Evolutionary conservation across 2,113 vertebrate genomes (phyloP), one percentile per base, ranked within the genome.

Genomic region (Talpa occidentalis): DNA sequence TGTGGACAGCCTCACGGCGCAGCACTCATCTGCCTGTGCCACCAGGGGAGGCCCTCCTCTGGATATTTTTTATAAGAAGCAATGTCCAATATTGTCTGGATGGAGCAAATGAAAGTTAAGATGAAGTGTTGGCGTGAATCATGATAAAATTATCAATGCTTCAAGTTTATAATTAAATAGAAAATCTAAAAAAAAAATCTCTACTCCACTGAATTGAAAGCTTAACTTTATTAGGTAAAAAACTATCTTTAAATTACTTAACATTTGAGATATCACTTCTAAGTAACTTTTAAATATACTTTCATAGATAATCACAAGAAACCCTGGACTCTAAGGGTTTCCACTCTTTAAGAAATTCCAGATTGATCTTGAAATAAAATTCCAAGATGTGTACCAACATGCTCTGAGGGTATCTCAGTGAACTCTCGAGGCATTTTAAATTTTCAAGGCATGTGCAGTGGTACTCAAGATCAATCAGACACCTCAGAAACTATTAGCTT

Each of bases 261-360:
- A 22, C 32, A 90, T 67, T 79, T 80, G 16, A 93, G 37, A 81
- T 28, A 78, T 80, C 10, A 64, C 28, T 22, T 85, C 22, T 60
- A 77, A 66, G 1, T 54, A 72, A 40, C 3, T 56, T 82, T 79
- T 62, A 64, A 66, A 66, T 7, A 90, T 47, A 60, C 5, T 52
- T 60, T 81, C 14, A 69, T 49, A 66, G 40, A 60, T 81, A 81
- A 92, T 74, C 49, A 80, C 10, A 72, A 84, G 87, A 72, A 35
- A 49, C 19, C 28, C 11, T 84, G 3, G 35, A 54, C 7, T 85
- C 35, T 74, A 79, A 93, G 60, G 5, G 5, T 54, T 89, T 91
- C 92, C 22, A 88, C 77, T 76, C 17, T 78, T 92, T 37, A 66
- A 70, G 54, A 60, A 94, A 84, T 88, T 92, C 73, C n/a, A 94